Evolutionary conservation across 92 coral and sea anemone species (phyloP), one percentile per base, ranked within the genome.

Genomic region (Porites rus): DNA sequence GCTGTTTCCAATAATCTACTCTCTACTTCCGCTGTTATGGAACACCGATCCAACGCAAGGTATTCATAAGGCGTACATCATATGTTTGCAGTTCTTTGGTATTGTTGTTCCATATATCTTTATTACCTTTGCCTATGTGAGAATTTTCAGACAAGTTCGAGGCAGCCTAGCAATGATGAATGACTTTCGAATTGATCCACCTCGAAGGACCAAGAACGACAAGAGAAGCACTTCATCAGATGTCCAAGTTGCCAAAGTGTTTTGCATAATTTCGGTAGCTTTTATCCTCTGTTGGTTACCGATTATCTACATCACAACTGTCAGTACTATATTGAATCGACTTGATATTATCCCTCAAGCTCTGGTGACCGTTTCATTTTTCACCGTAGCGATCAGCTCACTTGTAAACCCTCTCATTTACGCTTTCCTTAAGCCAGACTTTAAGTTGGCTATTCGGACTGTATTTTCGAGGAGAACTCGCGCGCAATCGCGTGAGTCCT

Each of bases 341-440:
- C 65, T 72, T 0, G 90, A 86, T 12, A 63, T 94, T 7, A 62
- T 92, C 20, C 97, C 97, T 1, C 83, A 82, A 8, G 83, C 83
- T 6, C 62, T 94, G 65, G 75, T 66, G 20, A 82, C 63, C 2
- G 75, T 77, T 13, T 91, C 97, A 10, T 46, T 94, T 38, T 94
- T 91, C 72, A 94, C 97, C 6, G 56, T 91, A 6, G 97, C 94
- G 4, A 66, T 83, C 13, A 90, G 94, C 21, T 94, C 97, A 1
- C 85, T 94, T 9, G 90, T 90, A 10, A 91, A 94, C 56, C 94
- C 97, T 0, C 80, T 94, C 53, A 52, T 89, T 2, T 94, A 94
- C 78, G 90, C 94, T 14, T 94, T 91, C 61, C 83, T 94, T 81
- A 94, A 94, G 66, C 97, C 94, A 13, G 97, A 94, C 73, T 94